Base-by-base conservation (phyloP, 2,113 vertebrate genomes). In the Oncorhynchus tshawytscha region DNA sequence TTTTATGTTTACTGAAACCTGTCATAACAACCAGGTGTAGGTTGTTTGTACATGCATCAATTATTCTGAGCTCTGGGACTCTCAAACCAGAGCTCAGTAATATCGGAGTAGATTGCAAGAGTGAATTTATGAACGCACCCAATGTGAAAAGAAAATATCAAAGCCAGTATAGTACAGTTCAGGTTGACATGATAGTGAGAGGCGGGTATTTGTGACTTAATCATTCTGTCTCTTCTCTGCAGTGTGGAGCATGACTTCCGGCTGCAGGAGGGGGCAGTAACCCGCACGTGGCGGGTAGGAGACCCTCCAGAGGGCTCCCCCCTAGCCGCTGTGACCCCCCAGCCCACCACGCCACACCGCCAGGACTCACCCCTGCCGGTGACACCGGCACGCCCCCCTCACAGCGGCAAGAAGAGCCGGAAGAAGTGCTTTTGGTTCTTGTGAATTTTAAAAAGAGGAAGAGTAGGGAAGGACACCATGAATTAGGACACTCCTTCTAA, bases 381-480 rank as follows among this genome's bases (percentile, higher is more conserved):
- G 81, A 79, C 81, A 25, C 86, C 89, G 11, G 82, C 34, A 24
- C 57, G 67, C 16, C 45, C 71, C 45, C 5, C 89, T 31, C 84
- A 81, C 76, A 74, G 86, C 74, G 75, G 87, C 84, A 94, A 93
- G 88, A 94, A 93, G 85, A 89, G 90, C 86, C 84, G 90, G 76
- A 92, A 92, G 85, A 94, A 93, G 78, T 94, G 93, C 82, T 94
- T 94, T 85, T 94, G 93, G 93, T 94, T 94, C 88, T 91, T 94
- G 77, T 94, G 91, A 93, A 76, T 20, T 29, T 51, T 93, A 90
- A 93, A 75, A 75, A 16, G 20, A 4, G 8, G 62, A 0, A 48
- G 34, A 20, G 7, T 27, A 22, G n/a, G 11, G 39, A 48, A 11
- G 39, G 11, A 67, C 65, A 67, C 13, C 18, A 25, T 27, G 15